Conservation (phyloP, 2,113 vertebrate species). For the Notothenia coriiceps region DNA sequence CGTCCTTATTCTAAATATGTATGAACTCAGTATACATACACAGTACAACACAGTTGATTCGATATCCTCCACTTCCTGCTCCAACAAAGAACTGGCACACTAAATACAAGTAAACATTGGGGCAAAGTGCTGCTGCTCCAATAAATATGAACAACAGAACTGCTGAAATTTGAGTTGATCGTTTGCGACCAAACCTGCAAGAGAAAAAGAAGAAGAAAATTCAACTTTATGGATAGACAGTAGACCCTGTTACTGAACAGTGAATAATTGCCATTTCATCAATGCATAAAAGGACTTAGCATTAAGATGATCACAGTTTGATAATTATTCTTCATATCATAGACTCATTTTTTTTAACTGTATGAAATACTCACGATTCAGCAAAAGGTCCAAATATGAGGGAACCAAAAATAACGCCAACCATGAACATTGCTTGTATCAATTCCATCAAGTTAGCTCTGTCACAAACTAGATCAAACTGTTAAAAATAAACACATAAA, state of each 20-base stretch:
- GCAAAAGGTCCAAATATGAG: slow-evolving; percentile 78
- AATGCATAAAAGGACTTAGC: too few species aligned
- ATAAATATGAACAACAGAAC: slow-evolving; percentile 27
- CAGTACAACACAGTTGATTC: slow-evolving; percentile 55
- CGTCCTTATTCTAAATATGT: too few species aligned
- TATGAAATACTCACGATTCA: slow-evolving; percentile 68
- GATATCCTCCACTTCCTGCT: slow-evolving; percentile 52
- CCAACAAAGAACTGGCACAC: slow-evolving; percentile 36
- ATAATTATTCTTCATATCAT: too few species aligned
- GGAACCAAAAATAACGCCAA: slow-evolving; percentile 68
- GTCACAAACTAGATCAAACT: slow-evolving; percentile 81
- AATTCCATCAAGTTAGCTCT: slow-evolving; percentile 53
- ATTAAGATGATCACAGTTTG: too few species aligned
- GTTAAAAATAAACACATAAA: not conserved
- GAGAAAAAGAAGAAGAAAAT: too few species aligned
- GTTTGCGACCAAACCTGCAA: too few species aligned
- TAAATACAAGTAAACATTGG: slow-evolving; percentile 46
- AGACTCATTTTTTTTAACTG: too few species aligned
- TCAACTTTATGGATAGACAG: too few species aligned
- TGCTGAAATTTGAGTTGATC: too few species aligned
- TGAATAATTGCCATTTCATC: too few species aligned
- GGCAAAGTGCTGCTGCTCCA: slow-evolving; percentile 28
- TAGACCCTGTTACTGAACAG: too few species aligned
- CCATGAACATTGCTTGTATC: slow-evolving; percentile 70
- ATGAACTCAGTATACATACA: slow-evolving; percentile 32